Conservation (phyloP, 2,113 vertebrate genomes). For the Cyphomyrus discorhynchus region DNA sequence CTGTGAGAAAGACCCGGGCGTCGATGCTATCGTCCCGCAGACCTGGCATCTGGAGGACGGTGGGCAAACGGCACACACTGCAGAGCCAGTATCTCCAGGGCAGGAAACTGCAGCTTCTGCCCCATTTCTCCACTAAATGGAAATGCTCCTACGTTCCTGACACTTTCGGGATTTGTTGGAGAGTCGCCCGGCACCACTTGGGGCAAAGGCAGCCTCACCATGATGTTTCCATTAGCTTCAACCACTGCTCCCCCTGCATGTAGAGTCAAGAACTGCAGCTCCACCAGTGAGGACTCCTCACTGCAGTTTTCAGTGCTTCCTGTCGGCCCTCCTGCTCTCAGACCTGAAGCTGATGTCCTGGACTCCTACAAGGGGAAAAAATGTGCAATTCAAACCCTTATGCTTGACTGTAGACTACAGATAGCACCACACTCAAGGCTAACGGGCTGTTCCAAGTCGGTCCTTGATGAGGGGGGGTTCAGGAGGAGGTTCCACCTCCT, state of each 20-base stretch:
- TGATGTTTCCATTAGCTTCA: background rate
- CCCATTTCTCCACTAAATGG: background rate
- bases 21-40: no score
- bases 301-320: background rate
- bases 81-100: background rate
- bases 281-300: background rate
- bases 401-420: background rate
- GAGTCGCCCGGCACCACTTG: background rate
- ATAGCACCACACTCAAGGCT: background rate
- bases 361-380: background rate
- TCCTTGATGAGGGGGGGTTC: background rate
- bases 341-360: background rate
- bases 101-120: background rate
- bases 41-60: background rate
- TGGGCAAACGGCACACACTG: background rate
- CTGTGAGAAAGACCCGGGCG: background rate
- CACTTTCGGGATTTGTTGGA: background rate
- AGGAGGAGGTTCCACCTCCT: background rate
- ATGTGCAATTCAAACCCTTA: background rate
- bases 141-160: background rate
- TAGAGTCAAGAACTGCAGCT: background rate
- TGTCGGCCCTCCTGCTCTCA: background rate
- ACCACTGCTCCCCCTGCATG: background rate
- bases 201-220: background rate
- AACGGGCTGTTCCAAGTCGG: background rate